Base-by-base conservation (phyloP, 2,888 invertebrate species). In the Tillus elongatus region DNA sequence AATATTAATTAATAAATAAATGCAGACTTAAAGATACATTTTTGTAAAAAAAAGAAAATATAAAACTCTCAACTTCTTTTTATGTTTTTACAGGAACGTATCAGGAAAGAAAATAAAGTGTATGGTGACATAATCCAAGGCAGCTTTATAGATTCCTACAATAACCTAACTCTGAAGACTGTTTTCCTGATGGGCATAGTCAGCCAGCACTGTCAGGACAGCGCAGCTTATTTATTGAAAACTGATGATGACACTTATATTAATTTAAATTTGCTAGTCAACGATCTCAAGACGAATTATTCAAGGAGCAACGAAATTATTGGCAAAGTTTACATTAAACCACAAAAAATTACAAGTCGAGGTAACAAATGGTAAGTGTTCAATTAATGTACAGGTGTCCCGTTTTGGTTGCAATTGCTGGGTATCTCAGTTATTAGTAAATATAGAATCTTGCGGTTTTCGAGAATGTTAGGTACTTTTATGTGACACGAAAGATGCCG, bases 171-270 rank as follows among this genome's bases (percentile, higher is more conserved):
- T 0, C 56, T 90, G 14, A 90, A 90, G 59, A 83, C 87, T 30
- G 77, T 87, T 8, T 80, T 86, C 77, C 77, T 89, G 71, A 60
- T 90, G 39, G 89, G 89, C 58, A 82, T 87, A 80, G 78, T 83
- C 13, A 77, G 73, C 3, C 73, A 71, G 26, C 75, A 78, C 50
- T 89, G 89, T 53, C 46, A 44, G 33, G 66, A 69, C 34, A 68
- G 68, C 24, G 46, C 58, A 10, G 57, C 50, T 32, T 89, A 78
- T 66, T 70, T 89, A 13, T 71, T 90, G 61, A 90, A 90, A 68
- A 82, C 84, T 3, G 89, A 90, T 48, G 89, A 90, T 49, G 90
- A 90, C 52, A 85, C 86, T 68, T 89, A 83, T 57, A 75, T 90
- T 1, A 87, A 88, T 61, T 68, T 88, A 39, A 77, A 77, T n/a